A percentile compares a stretch with the other conserved stretches of the same genome.
Evolutionary conservation across 2,113 vertebrate genomes (phyloP).

Genomic region (Hiodon tergisus): DNA sequence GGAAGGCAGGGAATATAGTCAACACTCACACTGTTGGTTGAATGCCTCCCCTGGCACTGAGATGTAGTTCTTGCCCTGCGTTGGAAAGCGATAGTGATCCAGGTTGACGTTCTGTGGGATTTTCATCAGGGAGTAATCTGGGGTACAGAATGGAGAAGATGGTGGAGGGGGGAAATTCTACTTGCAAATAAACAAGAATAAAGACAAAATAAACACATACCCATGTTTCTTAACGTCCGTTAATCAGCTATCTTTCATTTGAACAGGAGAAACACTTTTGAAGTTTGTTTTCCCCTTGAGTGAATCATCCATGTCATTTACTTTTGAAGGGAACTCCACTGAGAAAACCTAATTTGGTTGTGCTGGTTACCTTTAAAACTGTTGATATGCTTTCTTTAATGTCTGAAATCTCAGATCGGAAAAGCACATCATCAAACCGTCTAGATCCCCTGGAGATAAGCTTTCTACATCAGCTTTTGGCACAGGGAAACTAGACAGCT

Average conservation of each 20-base stretch:
- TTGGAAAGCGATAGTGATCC: conserved; percentile 81
- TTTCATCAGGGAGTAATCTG: conserved; percentile 83
- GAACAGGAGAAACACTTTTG: neutral
- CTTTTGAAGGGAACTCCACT: conserved; percentile 1
- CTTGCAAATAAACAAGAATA: conserved; percentile 32
- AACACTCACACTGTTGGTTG: conserved; percentile 67
- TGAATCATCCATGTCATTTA: neutral
- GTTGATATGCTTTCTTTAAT: neutral
- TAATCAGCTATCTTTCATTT: conserved; percentile 15
- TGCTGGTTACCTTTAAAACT: neutral
- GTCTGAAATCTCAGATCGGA: neutral
- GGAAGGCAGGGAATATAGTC: neutral
- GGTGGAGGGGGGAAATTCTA: conserved; percentile 26
- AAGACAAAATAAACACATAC: conserved; percentile 6
- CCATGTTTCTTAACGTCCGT: neutral
- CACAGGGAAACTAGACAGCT: neutral
- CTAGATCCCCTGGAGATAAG: neutral
- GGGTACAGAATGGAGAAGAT: conserved; percentile 9
- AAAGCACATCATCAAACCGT: neutral
- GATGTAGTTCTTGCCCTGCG: conserved; percentile 77
- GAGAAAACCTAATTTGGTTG: neutral
- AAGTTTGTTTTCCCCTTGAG: neutral
- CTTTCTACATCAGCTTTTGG: neutral
- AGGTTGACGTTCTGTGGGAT: conserved; percentile 62
- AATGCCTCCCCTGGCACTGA: conserved; percentile 85